phyloP scores from a whole-genome alignment of 2,113 vertebrate species.

The Tenebrosternarchus preto region DNA sequence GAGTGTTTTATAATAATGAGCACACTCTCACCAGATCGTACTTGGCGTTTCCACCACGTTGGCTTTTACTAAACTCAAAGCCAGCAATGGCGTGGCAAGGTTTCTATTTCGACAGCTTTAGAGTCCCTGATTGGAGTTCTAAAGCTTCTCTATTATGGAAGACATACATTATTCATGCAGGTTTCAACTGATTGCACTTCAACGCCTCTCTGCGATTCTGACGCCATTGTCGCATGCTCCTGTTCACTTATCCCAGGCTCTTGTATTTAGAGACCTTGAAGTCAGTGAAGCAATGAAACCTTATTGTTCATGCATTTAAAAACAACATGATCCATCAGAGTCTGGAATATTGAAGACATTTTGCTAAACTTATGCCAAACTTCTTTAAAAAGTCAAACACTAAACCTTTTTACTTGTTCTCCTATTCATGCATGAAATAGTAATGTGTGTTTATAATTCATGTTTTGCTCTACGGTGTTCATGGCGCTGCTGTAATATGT shows the following conservation, averaged over 20 bases:
- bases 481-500: no score
- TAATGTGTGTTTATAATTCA: no score
- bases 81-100: neutral
- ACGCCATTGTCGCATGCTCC: neutral
- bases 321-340: neutral
- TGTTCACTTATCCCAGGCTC: neutral
- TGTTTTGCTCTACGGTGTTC: no score
- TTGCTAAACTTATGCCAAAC: neutral
- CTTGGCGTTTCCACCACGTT: neutral
- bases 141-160: slow-evolving; percentile 8
- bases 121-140: slow-evolving; percentile 12
- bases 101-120: neutral
- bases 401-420: neutral
- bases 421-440: neutral
- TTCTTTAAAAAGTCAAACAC: neutral
- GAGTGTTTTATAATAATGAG: neutral
- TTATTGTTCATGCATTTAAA: slow-evolving; percentile 5
- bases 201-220: neutral
- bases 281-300: neutral
- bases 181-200: slow-evolving; percentile 29
- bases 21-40: neutral
- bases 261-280: neutral
- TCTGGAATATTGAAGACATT: neutral
- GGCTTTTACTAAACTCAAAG: neutral
- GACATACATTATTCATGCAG: slow-evolving; percentile 42